phyloP scores from a whole-genome alignment of 2,888 invertebrate species.

The Tuta absoluta region DNA sequence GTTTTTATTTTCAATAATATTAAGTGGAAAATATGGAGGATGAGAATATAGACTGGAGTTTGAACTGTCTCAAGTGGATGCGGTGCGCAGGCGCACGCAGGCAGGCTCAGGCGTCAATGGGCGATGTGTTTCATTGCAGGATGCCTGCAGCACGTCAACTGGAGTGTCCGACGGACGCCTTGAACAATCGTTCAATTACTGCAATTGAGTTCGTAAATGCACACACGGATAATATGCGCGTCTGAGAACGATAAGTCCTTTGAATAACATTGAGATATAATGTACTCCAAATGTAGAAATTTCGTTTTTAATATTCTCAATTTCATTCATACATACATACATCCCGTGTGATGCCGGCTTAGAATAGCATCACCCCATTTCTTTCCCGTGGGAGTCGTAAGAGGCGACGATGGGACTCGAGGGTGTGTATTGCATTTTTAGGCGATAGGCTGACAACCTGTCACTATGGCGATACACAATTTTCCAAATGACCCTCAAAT shows the following conservation, averaged over 20 bases:
- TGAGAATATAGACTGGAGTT: not conserved
- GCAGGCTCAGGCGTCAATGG: constrained; percentile 38
- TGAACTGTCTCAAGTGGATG: not conserved
- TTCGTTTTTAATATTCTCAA: too few relatives aligned
- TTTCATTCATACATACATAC: too few relatives aligned
- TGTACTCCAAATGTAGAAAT: not conserved
- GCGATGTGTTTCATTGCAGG: constrained; percentile 54
- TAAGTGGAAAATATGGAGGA: not conserved
- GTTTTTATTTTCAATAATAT: not conserved
- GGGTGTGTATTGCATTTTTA: too few relatives aligned
- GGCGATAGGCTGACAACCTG: too few relatives aligned
- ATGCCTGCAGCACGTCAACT: constrained; percentile 65
- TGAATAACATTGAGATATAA: constrained; percentile 2
- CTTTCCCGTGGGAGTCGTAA: too few relatives aligned
- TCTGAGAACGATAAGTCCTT: constrained; percentile 2
- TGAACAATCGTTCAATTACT: constrained; percentile 71
- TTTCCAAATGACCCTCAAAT: too few relatives aligned
- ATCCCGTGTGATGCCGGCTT: too few relatives aligned
- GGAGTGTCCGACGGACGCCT: constrained; percentile 63
- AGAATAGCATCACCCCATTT: too few relatives aligned
- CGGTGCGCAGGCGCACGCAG: not conserved
- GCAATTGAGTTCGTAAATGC: constrained; percentile 36
- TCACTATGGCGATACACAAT: too few relatives aligned
- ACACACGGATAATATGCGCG: constrained; percentile 18
- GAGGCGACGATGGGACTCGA: too few relatives aligned